phyloP scores from a whole-genome alignment of 2,113 vertebrate species.

The Arvicanthis niloticus region DNA sequence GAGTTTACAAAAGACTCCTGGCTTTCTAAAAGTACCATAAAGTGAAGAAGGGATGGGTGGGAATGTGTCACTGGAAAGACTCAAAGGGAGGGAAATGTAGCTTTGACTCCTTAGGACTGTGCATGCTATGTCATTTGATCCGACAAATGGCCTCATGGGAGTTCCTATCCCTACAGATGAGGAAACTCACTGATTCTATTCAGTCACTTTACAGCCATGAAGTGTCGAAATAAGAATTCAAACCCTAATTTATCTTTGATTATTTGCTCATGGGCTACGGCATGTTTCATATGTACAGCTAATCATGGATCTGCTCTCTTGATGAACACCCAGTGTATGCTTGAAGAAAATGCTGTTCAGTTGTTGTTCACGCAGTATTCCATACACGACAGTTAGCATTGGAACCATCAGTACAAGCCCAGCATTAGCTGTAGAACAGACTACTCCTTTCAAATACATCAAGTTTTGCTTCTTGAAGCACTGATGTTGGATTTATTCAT shows the following conservation, averaged over 20 bases:
- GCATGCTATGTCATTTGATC: background rate
- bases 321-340: background rate
- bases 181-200: background rate
- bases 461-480: background rate
- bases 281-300: background rate
- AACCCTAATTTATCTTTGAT: slow-evolving; percentile 18
- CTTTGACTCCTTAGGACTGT: background rate
- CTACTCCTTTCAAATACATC: slow-evolving; percentile 3
- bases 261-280: background rate
- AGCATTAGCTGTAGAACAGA: background rate
- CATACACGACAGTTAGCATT: slow-evolving; percentile 10
- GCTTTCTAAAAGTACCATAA: background rate
- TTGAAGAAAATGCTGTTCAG: background rate
- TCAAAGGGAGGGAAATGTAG: background rate
- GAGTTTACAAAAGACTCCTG: background rate
- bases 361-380: background rate
- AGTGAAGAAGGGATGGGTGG: background rate
- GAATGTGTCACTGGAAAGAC: background rate
- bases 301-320: background rate
- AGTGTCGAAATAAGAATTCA: slow-evolving; percentile 13
- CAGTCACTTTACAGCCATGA: background rate
- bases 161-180: background rate
- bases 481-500: background rate
- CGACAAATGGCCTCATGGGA: background rate
- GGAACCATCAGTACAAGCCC: background rate